phyloP scores from a whole-genome alignment of 1,140 invertebrate genomes.

The Centruroides vittatus region DNA sequence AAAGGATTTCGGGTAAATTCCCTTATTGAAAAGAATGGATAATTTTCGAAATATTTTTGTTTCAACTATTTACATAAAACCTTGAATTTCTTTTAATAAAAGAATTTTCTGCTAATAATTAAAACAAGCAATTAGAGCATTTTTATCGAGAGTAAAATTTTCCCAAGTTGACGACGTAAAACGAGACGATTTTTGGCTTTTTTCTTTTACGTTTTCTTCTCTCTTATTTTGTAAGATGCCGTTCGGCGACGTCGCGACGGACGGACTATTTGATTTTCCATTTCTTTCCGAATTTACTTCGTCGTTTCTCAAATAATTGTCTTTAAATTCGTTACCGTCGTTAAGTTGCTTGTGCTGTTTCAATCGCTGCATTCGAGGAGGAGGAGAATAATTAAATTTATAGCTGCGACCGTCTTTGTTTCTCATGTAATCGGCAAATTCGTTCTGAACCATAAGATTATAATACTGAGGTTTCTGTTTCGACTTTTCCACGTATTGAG shows the following conservation, averaged over 20 bases:
- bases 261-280: too few species aligned
- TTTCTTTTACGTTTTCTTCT: neutral
- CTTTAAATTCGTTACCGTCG: neutral
- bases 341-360: neutral
- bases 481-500: neutral
- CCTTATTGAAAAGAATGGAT: too few species aligned
- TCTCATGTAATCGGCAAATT: neutral
- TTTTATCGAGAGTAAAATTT: constrained; percentile 7
- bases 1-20: too few species aligned
- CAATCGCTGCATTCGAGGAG: constrained; percentile 7
- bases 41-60: too few species aligned
- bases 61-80: too few species aligned
- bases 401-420: neutral
- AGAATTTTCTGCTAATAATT: neutral
- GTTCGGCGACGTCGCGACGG: too few species aligned
- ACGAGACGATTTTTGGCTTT: neutral
- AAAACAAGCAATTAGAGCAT: constrained; percentile 5
- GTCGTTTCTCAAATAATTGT: constrained; percentile 1
- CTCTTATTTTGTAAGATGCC: neutral
- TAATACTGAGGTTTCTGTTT: neutral
- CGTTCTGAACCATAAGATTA: neutral
- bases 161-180: constrained; percentile 6
- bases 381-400: constrained; percentile 8
- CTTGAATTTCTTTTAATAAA: too few species aligned
- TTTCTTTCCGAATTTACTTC: neutral